Percentiles rank a stretch among this genome's conserved stretches.
These are phyloP conservation scores for Formica selysi DNA, from an alignment of 1,140 invertebrate species.

Conservation along the genomic window DNA sequence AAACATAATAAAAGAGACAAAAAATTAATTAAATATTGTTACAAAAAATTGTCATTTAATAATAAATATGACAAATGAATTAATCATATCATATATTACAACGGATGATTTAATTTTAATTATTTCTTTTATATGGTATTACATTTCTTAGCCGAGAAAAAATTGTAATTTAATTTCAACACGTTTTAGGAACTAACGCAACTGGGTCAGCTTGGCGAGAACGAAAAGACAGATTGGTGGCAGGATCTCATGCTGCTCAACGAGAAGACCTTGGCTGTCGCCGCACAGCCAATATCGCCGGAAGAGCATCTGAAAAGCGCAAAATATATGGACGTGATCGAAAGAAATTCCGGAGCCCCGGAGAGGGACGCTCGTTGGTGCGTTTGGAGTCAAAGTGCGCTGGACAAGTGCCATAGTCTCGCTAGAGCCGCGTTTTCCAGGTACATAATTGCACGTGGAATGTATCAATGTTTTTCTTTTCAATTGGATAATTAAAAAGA, in stretches of 20 bases:
- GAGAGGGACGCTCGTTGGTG: conserved; percentile 88
- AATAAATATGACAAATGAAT: neutral
- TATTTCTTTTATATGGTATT: neutral
- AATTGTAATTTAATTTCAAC: neutral
- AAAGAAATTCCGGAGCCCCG: conserved; percentile 89
- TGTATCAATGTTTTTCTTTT: neutral
- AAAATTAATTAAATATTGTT: neutral
- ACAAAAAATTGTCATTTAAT: neutral
- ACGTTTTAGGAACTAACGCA: conserved; percentile 80
- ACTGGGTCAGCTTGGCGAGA: conserved; percentile 85
- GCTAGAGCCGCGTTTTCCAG: conserved; percentile 89
- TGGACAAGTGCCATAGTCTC: conserved; percentile 90
- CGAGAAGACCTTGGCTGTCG: conserved; percentile 87
- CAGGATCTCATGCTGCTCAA: conserved; percentile 87
- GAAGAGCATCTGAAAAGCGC: conserved; percentile 89
- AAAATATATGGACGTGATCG: conserved; percentile 93
- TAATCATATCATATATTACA: neutral
- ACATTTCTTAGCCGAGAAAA: neutral
- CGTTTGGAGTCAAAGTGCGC: conserved; percentile 88
- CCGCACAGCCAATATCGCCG: conserved; percentile 89
- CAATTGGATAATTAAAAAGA: neutral
- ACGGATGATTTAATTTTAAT: neutral
- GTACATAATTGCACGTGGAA: conserved; percentile 53
- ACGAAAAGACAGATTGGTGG: conserved; percentile 87
- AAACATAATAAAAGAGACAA: no score